These are phyloP conservation scores for Parochlus steinenii DNA, from an alignment of 2,888 invertebrate genomes.

Conservation along the genomic window DNA sequence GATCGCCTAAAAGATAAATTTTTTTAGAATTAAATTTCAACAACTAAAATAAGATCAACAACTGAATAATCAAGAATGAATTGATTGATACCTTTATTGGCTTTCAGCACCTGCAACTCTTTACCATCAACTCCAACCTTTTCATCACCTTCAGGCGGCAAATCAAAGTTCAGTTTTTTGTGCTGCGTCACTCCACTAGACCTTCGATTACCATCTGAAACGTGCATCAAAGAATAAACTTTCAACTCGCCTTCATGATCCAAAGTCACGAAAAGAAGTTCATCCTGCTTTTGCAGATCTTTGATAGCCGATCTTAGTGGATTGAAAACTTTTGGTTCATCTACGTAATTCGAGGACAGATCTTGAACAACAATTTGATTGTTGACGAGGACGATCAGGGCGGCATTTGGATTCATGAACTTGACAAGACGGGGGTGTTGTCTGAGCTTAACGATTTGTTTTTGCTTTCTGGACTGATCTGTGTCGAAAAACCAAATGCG, in stretches of 20 bases:
- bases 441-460: slow-evolving; percentile 25
- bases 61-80: no score
- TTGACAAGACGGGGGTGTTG: slow-evolving; percentile 19
- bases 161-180: no score
- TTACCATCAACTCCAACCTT: no score
- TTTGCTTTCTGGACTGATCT: slow-evolving; percentile 24
- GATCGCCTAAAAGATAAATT: no score
- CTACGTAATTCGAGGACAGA: slow-evolving; percentile 22
- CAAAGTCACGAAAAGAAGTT: slow-evolving; percentile 23
- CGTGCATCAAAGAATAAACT: slow-evolving; percentile 23
- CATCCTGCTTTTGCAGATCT: slow-evolving; percentile 21
- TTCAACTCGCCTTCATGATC: slow-evolving; percentile 23
- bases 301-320: slow-evolving; percentile 19
- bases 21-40: no score
- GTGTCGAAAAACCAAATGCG: slow-evolving; percentile 8
- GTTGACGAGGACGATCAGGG: slow-evolving; percentile 22
- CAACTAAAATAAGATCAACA: no score
- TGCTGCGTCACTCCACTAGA: no score
- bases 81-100: no score
- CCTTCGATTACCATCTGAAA: no score
- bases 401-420: slow-evolving; percentile 23
- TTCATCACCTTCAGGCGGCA: no score
- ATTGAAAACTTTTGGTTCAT: slow-evolving; percentile 19
- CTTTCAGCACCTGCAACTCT: no score
- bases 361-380: slow-evolving; percentile 22